Evolutionary conservation across 2,113 vertebrate species (phyloP), one percentile per base, ranked within the genome.

Genomic region (Morone saxatilis): DNA sequence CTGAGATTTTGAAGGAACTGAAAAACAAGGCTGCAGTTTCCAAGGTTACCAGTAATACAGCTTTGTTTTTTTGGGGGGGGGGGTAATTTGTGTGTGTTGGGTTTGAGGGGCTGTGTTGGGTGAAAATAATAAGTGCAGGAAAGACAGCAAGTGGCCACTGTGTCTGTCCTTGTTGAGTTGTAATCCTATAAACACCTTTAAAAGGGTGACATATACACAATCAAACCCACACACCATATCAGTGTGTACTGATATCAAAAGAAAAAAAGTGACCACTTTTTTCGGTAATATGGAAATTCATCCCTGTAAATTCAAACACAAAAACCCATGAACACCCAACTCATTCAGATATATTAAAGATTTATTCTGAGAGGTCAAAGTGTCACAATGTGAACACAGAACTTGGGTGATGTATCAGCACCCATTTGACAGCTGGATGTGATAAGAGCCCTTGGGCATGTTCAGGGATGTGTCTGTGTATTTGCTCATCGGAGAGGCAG

Each of bases 1-100:
- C 5, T n/a, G 11, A 14, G 22, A 86, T 80, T 56, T 62, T 36
- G 40, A 71, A 81, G 60, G 66, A 84, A 57, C 54, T 12, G 31
- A 63, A 77, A 88, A 86, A 92, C 78, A 84, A 76, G 72, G 59
- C 82, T 87, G 75, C 91, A 86, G 93, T 94, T 93, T 87, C 93
- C 93, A 86, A 89, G 92, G 92, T 90, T 91, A 94, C 92, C 86
- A 73, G 50, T 51, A 73, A 85, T 77, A 43, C 82, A 63, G 78
- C 75, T 74, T 82, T 60, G n/a, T 56, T 56, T 45, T 2, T 45
- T 17, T 5, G 12, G 47, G 12, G n/a, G 59, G 51, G 82, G 73
- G 50, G 80, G 86, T 68, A 83, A 81, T 89, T 88, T 87, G 81
- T 68, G 70, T 91, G 81, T 72, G 75, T 89, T 79, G 74, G 41